A percentile compares a stretch with the other conserved stretches of the same genome.
These are phyloP conservation scores for Siphonodentalium dalli DNA, from an alignment of 2,888 invertebrate species.

Conservation along the genomic window DNA sequence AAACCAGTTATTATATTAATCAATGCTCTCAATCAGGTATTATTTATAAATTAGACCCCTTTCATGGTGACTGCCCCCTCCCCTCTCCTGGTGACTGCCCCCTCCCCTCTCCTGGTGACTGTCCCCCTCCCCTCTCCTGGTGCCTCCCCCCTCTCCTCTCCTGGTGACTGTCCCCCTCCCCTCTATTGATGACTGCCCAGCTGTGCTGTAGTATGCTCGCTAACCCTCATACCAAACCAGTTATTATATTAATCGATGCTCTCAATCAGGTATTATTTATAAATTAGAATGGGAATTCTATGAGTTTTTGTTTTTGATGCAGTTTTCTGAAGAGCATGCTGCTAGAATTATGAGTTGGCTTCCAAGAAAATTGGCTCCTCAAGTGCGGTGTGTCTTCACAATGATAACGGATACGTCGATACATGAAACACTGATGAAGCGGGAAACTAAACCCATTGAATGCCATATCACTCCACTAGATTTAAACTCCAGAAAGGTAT, in stretches of 20 bases:
- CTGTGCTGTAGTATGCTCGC: constrained; percentile 57
- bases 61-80: too few species aligned
- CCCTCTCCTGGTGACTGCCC: too few species aligned
- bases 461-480: constrained; percentile 50
- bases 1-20: constrained; percentile 56
- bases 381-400: constrained; percentile 59
- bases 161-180: constrained; percentile 58
- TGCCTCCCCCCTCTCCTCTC: too few species aligned
- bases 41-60: too few species aligned
- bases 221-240: constrained; percentile 56
- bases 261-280: constrained; percentile 63
- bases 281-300: too few species aligned
- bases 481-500: constrained; percentile 48
- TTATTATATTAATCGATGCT: constrained; percentile 60
- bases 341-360: constrained; percentile 61
- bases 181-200: constrained; percentile 56
- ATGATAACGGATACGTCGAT: constrained; percentile 52
- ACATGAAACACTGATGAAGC: constrained; percentile 45
- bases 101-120: too few species aligned
- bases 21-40: constrained; percentile 62
- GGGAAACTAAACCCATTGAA: constrained; percentile 59
- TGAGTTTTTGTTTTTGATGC: constrained; percentile 14
- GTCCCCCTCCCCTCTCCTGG: too few species aligned
- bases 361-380: constrained; percentile 59
- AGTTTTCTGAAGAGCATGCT: constrained; percentile 60